Percentiles rank a stretch among this genome's conserved stretches.
phyloP scores from a whole-genome alignment of 1,140 invertebrate genomes.

The Drosophila lowei region DNA sequence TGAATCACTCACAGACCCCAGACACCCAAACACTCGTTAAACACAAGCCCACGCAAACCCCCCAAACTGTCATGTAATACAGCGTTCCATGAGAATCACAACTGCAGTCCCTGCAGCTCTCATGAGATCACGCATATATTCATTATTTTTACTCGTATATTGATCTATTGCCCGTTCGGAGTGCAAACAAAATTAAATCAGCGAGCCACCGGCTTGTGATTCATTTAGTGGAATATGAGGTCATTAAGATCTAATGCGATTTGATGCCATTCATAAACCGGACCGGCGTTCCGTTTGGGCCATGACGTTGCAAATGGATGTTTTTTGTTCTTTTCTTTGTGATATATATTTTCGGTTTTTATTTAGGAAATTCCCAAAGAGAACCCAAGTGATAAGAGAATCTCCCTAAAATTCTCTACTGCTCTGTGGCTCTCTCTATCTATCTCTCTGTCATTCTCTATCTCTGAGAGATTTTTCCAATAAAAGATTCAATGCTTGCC shows the following conservation, averaged over 20 bases:
- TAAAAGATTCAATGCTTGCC: slow-evolving; percentile 49
- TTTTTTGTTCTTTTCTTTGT: background rate
- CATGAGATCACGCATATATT: slow-evolving; percentile 51
- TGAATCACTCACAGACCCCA: slow-evolving; percentile 53
- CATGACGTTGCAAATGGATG: slow-evolving; percentile 41
- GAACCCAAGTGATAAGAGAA: slow-evolving; percentile 34
- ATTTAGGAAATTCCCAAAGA: slow-evolving; percentile 23
- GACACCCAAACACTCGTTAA: slow-evolving; percentile 14
- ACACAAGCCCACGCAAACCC: slow-evolving; percentile 16
- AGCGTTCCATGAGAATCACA: no score
- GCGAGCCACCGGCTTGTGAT: slow-evolving; percentile 49
- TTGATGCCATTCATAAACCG: background rate
- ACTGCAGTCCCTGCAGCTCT: background rate
- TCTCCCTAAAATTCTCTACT: background rate
- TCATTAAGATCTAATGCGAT: slow-evolving; percentile 40
- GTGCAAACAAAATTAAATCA: slow-evolving; percentile 39
- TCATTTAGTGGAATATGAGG: slow-evolving; percentile 50
- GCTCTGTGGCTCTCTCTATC: no score
- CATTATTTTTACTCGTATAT: slow-evolving; percentile 18
- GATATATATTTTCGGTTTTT: slow-evolving; percentile 6
- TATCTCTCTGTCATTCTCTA: background rate
- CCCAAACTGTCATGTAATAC: slow-evolving; percentile 23
- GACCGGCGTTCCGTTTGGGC: slow-evolving; percentile 29
- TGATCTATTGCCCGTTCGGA: slow-evolving; percentile 44
- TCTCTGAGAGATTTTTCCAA: slow-evolving; percentile 39